Base-by-base conservation (phyloP, 2,888 invertebrate genomes). In the Campopleginae sp. region DNA sequence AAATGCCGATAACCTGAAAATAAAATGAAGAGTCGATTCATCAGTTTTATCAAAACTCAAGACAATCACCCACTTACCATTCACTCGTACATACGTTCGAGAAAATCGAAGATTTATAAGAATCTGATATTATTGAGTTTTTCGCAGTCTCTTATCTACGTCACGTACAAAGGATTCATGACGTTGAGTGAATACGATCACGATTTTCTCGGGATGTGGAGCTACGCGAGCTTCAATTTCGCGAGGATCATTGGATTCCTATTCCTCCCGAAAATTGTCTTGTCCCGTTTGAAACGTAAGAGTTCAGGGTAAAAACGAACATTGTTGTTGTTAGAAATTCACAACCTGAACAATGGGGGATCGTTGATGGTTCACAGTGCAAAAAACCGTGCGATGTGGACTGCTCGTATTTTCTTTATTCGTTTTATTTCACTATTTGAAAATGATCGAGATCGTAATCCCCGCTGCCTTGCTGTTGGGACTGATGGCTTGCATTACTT, bases 141-240 rank as follows among this genome's bases (percentile, higher is more conserved):
- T 17, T 83, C 82, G 38, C 86, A 80, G 31, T 82, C 48, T 4
- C 23, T 38, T 4, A 58, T 80, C 44, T 63, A 54, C 58, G 46
- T 77, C 0, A 86, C 80, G 80, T 83, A 86, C 70, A 86, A 86
- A 54, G 51, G 27, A 19, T 63, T 83, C 54, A 86, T 86, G 86
- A 83, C 83, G 77, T 33, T 83, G 46, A 61, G 80, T 3, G 82
- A 80, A 17, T 86, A 86, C 83, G 86, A 83, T n/a, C 86, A 86
- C 46, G 77, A 86, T 76, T 83, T 83, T 70, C 80, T 83, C 27
- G 86, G 86, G 3, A 80, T 86, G 17, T 83, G 77, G 74, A 78
- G 77, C 70, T 83, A 83, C 61, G 19, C 80, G 46, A 70, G 44
- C 38, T 83, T 86, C 48, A 80, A 86, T 51, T 61, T 63, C 27